Evolutionary conservation across 2,888 invertebrate species (phyloP).

Genomic region (Dynastes grantii): DNA sequence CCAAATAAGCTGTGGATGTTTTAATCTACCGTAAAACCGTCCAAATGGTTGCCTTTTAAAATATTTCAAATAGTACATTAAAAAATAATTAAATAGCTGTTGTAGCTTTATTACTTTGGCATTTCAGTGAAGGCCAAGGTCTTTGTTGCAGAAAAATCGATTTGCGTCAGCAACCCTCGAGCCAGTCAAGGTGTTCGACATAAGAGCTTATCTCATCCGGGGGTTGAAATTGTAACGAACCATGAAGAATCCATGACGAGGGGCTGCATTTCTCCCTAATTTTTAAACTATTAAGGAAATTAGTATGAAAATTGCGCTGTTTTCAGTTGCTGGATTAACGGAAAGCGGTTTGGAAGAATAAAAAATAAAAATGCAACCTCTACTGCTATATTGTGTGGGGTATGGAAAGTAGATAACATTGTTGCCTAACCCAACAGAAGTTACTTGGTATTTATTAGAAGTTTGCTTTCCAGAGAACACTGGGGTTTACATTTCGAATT

Average conservation of each 20-base stretch:
- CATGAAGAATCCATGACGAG: slow-evolving; percentile 54
- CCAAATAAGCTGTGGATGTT: no score
- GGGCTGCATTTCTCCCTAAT: slow-evolving; percentile 55
- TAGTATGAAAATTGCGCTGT: slow-evolving; percentile 53
- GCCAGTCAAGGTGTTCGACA: slow-evolving; percentile 58
- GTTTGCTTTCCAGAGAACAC: no score
- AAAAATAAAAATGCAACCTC: not conserved
- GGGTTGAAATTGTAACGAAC: slow-evolving; percentile 58
- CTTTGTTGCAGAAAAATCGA: slow-evolving; percentile 54
- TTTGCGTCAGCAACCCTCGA: slow-evolving; percentile 54
- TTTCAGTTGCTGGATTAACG: slow-evolving; percentile 39
- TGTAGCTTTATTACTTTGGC: slow-evolving; percentile 1
- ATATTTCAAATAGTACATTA: not conserved
- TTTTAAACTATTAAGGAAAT: slow-evolving; percentile 58
- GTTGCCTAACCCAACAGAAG: no score
- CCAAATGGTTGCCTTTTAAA: no score
- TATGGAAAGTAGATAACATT: no score
- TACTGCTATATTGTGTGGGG: no score
- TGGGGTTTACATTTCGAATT: no score
- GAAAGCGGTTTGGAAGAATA: not conserved
- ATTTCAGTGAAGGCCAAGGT: slow-evolving; percentile 14
- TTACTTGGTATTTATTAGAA: no score
- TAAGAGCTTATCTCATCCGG: slow-evolving; percentile 56
- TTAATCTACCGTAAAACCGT: no score
- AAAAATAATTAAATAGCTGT: not conserved